Base-by-base conservation (phyloP, 2,888 invertebrate species). In the Peribatodes rhomboidaria region DNA sequence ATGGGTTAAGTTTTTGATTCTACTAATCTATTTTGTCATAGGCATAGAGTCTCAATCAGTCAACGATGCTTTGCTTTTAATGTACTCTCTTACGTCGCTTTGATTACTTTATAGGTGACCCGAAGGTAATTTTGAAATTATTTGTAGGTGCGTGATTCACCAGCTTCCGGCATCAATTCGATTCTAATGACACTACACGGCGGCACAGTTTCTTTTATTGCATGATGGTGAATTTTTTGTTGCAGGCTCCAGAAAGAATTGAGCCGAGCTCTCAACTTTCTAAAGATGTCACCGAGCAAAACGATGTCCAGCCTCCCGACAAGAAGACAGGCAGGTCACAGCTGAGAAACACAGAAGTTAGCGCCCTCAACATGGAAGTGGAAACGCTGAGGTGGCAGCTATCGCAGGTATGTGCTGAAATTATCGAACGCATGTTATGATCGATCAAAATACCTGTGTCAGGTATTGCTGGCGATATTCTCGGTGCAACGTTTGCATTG, bases 351-450 rank as follows among this genome's bases (percentile, higher is more conserved):
- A 91, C 90, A 3, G 90, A 93, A 83, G 88, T 90, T 9, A 87
- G 84, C 70, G 94, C 94, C 31, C 88, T 95, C 49, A 95, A 96
- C 76, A 94, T 95, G 75, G 95, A 96, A 82, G 94, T 96, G 49
- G 95, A 95, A 77, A 96, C 96, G 13, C 88, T 96, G 67, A 94
- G 95, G 79, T 96, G 96, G 96, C 96, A 96, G 81, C 84, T 96
- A 49, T 94, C 95, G 84, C 96, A 96, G 95, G 96, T 96, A 91
- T 72, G 56, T 46, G 35, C 33, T 41, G 49, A 31, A 33, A 22
- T 39, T 47, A 53, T 37, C 16, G 18, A 44, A 20, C 44, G 20
- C 20, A 44, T 10, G 18, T 18, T 42, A 9, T 42, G 18, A 16
- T 42, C 18, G 11, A 42, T 18, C n/a, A 44, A 18, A 2, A 6